Percentiles rank a stretch among this genome's conserved stretches.
Conservation (phyloP, 2,797 vertebrate genomes). For the Galago senegalensis region DNA sequence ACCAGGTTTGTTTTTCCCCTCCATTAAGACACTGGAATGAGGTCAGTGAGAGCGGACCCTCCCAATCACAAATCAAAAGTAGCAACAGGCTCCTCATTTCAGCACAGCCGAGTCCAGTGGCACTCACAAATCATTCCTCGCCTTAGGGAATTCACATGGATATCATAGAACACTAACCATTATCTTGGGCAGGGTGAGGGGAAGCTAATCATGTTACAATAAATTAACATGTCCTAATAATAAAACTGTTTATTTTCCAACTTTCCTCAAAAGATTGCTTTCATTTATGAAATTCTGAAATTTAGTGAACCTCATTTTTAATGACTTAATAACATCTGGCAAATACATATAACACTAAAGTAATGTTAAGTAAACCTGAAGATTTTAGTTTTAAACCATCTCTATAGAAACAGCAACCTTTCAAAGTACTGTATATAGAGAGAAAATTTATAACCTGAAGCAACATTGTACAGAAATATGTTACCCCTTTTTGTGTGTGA, state of each 20-base stretch:
- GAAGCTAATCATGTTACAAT: background rate
- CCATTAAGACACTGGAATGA: background rate
- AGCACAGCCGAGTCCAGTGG: slow-evolving; percentile 53
- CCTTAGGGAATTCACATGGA: slow-evolving; percentile 65
- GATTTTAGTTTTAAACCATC: background rate
- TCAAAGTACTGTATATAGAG: background rate
- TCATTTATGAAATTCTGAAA: background rate
- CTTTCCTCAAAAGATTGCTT: background rate
- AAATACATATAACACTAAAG: background rate
- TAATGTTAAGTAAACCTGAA: background rate
- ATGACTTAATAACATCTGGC: slow-evolving; percentile 21
- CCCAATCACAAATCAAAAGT: slow-evolving; percentile 63
- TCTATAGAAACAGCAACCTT: background rate
- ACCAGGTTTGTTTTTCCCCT: background rate
- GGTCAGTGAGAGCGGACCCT: background rate
- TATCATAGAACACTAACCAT: slow-evolving; percentile 63
- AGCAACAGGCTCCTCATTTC: background rate
- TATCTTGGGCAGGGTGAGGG: slow-evolving; percentile 1
- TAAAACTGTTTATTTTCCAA: background rate
- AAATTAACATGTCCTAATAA: background rate
- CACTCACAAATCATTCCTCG: slow-evolving; percentile 73
- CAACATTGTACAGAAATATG: background rate
- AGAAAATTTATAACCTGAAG: background rate
- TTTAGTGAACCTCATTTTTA: slow-evolving; percentile 67
- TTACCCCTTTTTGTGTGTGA: background rate